Base-by-base conservation (phyloP, 1,140 invertebrate genomes). In the Planococcus citri region DNA sequence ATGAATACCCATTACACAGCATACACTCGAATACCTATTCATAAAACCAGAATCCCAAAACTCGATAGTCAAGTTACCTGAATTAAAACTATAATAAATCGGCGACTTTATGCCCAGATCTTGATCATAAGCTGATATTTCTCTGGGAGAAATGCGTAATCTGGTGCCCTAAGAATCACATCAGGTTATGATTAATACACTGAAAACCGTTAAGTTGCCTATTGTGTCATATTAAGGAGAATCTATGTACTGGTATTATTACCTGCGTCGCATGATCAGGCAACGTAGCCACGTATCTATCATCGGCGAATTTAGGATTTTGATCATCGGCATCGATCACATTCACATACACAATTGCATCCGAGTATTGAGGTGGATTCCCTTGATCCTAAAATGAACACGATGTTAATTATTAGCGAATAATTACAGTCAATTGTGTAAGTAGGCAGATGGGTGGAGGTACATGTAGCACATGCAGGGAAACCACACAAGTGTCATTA, bases 261-360 rank as follows among this genome's bases (percentile, higher is more conserved):
- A 88, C 87, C 75, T 82, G 78, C 74, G 79, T 77, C 0, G 84
- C 81, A 17, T 82, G 77, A 69, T 87, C 82, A 0, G 88, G 88
- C 68, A 94, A 73, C 20, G 83, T 78, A 0, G 88, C 84, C 24
- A 82, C 85, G 76, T 95, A 95, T 73, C 88, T 83, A 51, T 92
- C 87, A 68, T 87, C 83, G 1, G 83, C 73, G 79, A 94, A 95
- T 60, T 76, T 74, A 2, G 92, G 92, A 81, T 95, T 95, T 80
- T 95, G 92, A 80, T 96, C 92, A 76, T 96, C 93, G 0, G 92
- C 91, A 78, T 96, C 93, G 4, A 91, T 85, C 1, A 95, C 87
- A 70, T 90, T 85, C 0, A 95, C 86, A 0, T 84, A 83, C 10
- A 95, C 81, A 24, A 83, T 79, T 0, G 91, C 91, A 71, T 89